Conservation (phyloP, 2,888 invertebrate genomes). For the Dryadula phaetusa region DNA sequence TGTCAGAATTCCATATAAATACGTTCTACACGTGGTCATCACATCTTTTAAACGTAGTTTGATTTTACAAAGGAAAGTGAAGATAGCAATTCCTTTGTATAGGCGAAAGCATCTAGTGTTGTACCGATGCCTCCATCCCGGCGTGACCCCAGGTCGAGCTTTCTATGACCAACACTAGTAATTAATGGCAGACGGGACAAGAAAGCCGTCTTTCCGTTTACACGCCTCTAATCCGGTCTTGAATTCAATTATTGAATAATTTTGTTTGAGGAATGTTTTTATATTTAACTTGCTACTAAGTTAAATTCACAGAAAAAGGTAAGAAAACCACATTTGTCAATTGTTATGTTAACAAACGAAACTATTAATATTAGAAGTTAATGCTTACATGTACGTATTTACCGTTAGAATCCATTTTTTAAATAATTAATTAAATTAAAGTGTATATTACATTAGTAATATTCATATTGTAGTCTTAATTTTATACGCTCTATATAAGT, state of each 20-base stretch:
- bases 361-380: neutral
- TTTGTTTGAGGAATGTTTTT: slow-evolving; percentile 37
- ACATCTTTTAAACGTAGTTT: slow-evolving; percentile 18
- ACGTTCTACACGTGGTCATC: slow-evolving; percentile 20
- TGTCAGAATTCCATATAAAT: too few species aligned
- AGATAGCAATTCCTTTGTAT: slow-evolving; percentile 37
- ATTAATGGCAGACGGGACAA: slow-evolving; percentile 58
- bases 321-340: neutral
- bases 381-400: neutral
- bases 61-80: slow-evolving; percentile 41
- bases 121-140: slow-evolving; percentile 47
- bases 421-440: neutral
- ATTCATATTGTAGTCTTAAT: slow-evolving; percentile 5
- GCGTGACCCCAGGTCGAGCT: slow-evolving; percentile 72
- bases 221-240: slow-evolving; percentile 43
- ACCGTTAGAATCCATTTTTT: slow-evolving; percentile 2
- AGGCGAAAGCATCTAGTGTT: slow-evolving; percentile 42
- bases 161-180: slow-evolving; percentile 69
- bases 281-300: too few species aligned
- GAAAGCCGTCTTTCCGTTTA: slow-evolving; percentile 44
- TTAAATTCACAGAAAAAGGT: neutral
- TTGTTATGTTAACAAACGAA: neutral
- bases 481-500: slow-evolving; percentile 8
- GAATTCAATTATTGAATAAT: slow-evolving; percentile 46
- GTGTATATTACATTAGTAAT: slow-evolving; percentile 4